A percentile compares a stretch with the other conserved stretches of the same genome.
phyloP scores from a whole-genome alignment of 2,113 vertebrate genomes.

The Antechinus stuartii region DNA sequence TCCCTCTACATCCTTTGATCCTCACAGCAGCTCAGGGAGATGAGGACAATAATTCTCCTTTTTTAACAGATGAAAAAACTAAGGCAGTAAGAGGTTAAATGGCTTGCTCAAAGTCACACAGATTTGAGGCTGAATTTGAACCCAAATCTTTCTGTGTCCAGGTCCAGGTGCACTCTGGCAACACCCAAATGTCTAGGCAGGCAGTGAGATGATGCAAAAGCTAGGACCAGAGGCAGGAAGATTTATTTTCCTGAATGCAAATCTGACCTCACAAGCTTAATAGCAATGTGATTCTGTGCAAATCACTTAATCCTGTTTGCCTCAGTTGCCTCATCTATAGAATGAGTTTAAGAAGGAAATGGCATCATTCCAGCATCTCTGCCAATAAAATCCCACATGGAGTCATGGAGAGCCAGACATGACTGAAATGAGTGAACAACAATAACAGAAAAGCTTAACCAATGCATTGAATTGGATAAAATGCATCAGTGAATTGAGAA shows the following conservation, averaged over 20 bases:
- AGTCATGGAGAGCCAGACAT: no score
- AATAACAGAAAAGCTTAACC: background rate
- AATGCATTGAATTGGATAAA: background rate
- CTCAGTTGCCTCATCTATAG: no score
- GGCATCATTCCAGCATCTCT: no score
- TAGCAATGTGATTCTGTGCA: no score
- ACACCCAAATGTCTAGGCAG: fast-evolving
- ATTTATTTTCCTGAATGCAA: no score
- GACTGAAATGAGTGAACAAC: no score
- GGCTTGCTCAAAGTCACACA: background rate
- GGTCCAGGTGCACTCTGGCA: background rate
- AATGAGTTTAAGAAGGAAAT: no score
- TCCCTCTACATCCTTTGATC: background rate
- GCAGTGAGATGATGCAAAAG: no score
- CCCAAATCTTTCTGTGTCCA: background rate
- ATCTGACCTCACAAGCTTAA: no score
- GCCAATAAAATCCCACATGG: no score
- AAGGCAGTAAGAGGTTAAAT: background rate
- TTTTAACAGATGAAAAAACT: background rate
- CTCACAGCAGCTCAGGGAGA: background rate
- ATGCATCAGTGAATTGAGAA: background rate
- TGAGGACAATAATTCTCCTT: background rate
- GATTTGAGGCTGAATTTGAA: background rate
- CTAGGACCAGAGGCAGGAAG: background rate
- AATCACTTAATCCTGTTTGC: no score